These are phyloP conservation scores for Phrynocephalus forsythii DNA, from an alignment of 2,797 vertebrate genomes.

Conservation along the genomic window DNA sequence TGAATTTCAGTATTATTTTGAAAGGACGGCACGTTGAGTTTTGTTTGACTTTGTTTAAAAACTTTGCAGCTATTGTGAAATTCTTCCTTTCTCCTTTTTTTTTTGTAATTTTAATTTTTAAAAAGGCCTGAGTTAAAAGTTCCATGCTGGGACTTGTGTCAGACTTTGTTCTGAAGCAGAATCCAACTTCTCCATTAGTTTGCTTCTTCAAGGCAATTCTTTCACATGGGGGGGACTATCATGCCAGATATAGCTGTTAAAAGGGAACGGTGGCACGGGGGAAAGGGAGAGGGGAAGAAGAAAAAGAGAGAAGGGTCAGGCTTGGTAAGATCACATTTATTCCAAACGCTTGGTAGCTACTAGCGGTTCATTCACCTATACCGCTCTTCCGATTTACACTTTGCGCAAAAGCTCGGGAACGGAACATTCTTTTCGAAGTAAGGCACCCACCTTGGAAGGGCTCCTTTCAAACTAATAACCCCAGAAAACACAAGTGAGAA, in stretches of 20 bases:
- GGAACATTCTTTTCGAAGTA: background rate
- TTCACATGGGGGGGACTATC: conserved; percentile 98
- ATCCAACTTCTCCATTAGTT: conserved; percentile 83
- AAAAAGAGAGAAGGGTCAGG: conserved; percentile 25
- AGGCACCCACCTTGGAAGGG: background rate
- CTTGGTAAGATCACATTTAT: conserved; percentile 47
- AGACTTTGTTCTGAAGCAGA: conserved; percentile 83
- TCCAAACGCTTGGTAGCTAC: conserved; percentile 48
- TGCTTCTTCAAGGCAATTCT: conserved; percentile 87
- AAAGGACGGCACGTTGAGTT: conserved; percentile 81
- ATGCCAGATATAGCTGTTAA: conserved; percentile 94
- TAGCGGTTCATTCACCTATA: conserved; percentile 3
- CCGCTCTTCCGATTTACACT: conserved; percentile 28
- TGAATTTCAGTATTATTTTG: conserved; percentile 85
- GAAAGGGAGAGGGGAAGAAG: conserved; percentile 22
- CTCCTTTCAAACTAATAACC: background rate
- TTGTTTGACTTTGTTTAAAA: conserved; percentile 80
- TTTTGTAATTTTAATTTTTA: conserved; percentile 74
- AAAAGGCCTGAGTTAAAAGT: conserved; percentile 97
- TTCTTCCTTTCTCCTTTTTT: conserved; percentile 78
- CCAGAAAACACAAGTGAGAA: background rate
- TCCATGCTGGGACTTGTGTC: conserved; percentile 90
- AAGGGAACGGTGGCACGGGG: conserved; percentile 56
- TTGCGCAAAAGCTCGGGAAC: background rate
- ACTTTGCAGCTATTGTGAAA: conserved; percentile 84